These are phyloP conservation scores for Synanthedon formicaeformis DNA, from an alignment of 2,888 invertebrate genomes.

Conservation along the genomic window DNA sequence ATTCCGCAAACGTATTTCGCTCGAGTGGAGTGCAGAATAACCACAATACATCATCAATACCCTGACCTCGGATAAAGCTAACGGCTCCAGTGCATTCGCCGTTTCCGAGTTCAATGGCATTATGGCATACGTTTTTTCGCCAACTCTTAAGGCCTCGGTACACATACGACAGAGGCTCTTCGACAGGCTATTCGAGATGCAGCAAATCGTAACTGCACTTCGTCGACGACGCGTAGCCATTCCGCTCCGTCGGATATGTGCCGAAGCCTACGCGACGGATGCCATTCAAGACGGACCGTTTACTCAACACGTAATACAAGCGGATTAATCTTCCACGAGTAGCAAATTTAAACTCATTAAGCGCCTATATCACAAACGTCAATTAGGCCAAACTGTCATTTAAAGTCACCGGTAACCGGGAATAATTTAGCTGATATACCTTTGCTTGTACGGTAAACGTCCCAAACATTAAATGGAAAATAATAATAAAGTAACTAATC, in stretches of 20 bases:
- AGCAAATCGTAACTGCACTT: background rate
- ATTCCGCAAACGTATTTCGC: background rate
- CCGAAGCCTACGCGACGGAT: background rate
- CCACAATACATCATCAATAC: conserved; percentile 17
- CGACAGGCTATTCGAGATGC: background rate
- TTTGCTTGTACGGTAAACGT: too few species aligned
- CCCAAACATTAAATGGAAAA: too few species aligned
- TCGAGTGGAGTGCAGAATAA: conserved; percentile 12
- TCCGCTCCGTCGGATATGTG: too few species aligned
- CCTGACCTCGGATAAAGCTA: conserved; percentile 61
- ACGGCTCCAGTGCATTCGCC: conserved; percentile 52
- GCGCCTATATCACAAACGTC: too few species aligned
- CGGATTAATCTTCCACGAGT: background rate
- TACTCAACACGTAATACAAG: background rate
- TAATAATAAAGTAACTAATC: too few species aligned
- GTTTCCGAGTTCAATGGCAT: conserved; percentile 47
- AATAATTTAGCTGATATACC: too few species aligned
- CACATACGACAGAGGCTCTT: background rate
- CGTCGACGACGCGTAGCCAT: too few species aligned
- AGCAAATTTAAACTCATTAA: background rate
- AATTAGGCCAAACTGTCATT: too few species aligned
- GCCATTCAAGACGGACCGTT: background rate
- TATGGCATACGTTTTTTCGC: conserved; percentile 52
- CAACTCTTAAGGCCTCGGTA: conserved; percentile 25
- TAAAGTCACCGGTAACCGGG: too few species aligned